phyloP scores from a whole-genome alignment of 2,797 vertebrate species.

The Pangasius larnaudii region DNA sequence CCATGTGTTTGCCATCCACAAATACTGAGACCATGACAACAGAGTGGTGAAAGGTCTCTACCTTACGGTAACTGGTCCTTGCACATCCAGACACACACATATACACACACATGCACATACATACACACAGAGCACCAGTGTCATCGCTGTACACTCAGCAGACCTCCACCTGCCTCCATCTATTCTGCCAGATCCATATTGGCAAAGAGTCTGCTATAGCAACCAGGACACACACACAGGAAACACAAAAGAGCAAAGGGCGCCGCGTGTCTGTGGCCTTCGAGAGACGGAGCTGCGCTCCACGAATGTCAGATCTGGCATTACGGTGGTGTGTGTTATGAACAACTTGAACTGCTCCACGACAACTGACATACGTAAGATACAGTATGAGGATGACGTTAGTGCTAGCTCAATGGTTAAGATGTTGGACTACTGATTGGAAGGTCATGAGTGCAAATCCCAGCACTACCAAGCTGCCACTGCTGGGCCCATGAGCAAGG shows the following conservation, averaged over 20 bases:
- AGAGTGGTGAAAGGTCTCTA: constrained; percentile 16
- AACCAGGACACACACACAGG: constrained; percentile 22
- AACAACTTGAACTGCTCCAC: background rate
- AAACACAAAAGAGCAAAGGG: constrained; percentile 32
- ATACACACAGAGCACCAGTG: constrained; percentile 19
- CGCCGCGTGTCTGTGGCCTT: background rate
- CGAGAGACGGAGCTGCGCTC: background rate
- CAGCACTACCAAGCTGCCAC: no score
- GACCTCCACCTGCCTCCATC: constrained; percentile 32
- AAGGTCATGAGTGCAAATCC: no score
- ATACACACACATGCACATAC: constrained; percentile 30
- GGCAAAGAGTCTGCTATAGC: constrained; percentile 51
- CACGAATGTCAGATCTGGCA: background rate
- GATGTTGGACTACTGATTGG: no score
- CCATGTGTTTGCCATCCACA: constrained; percentile 27
- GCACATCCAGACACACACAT: background rate
- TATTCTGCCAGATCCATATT: constrained; percentile 36
- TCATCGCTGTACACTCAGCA: constrained; percentile 33
- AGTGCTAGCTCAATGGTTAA: no score
- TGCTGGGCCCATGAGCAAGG: no score
- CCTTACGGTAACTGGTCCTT: constrained; percentile 43
- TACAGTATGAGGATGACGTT: no score
- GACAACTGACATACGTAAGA: background rate
- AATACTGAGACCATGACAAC: constrained; percentile 41
- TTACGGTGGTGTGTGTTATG: background rate